These are phyloP conservation scores for Noctua janthe DNA, from an alignment of 2,888 invertebrate genomes.

Conservation along the genomic window DNA sequence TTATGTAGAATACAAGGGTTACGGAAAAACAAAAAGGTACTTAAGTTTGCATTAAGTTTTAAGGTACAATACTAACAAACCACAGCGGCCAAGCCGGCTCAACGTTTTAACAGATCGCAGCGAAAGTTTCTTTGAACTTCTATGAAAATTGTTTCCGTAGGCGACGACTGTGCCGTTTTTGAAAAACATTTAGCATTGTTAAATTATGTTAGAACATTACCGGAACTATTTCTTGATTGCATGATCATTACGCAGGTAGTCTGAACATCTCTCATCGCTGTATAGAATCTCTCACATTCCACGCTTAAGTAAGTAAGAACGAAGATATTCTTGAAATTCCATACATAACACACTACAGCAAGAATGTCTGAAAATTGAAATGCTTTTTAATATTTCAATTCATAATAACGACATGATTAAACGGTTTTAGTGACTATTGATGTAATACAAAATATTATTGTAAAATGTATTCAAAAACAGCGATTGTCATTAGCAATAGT, in stretches of 20 bases:
- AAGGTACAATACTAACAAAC: no score
- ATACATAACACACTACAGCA: neutral
- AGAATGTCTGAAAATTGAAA: neutral
- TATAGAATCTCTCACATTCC: slow-evolving; percentile 21
- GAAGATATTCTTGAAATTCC: slow-evolving; percentile 11
- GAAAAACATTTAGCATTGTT: no score
- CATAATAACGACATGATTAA: neutral
- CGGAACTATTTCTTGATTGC: neutral
- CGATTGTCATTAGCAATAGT: neutral
- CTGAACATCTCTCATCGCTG: slow-evolving; percentile 18
- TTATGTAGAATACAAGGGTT: neutral
- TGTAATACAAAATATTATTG: neutral
- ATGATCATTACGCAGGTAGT: slow-evolving; percentile 7
- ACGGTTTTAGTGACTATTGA: neutral
- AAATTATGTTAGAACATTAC: neutral
- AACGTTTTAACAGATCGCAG: no score
- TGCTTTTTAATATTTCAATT: no score
- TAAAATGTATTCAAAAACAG: neutral
- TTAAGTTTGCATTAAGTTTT: no score
- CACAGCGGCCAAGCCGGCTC: no score
- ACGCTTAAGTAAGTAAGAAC: slow-evolving; percentile 7
- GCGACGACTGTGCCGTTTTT: no score
- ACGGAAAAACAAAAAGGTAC: no score
- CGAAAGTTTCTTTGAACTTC: no score
- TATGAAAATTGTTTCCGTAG: no score